These are phyloP conservation scores for Brachyptera putata DNA, from an alignment of 2,888 invertebrate species.

Conservation along the genomic window DNA sequence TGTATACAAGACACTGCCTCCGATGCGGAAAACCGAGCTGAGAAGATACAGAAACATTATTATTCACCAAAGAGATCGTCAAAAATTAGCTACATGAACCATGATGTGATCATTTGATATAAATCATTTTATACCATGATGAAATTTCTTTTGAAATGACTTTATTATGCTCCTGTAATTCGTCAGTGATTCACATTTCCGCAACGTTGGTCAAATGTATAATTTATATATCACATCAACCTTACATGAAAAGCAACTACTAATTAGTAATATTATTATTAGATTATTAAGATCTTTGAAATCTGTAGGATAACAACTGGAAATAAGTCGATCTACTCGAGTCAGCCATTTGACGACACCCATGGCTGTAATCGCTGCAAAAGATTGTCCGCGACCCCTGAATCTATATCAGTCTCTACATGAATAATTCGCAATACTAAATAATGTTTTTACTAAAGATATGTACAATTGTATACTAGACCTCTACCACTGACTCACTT, in stretches of 20 bases:
- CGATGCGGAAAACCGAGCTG: too few relatives aligned
- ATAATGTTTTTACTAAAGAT: conserved; percentile 2
- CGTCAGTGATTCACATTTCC: too few relatives aligned
- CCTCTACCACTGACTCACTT: background rate
- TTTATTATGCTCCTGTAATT: too few relatives aligned
- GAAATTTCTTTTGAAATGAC: too few relatives aligned
- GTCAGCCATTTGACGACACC: background rate
- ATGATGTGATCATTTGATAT: too few relatives aligned
- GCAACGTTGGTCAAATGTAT: conserved; percentile 31
- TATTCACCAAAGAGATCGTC: too few relatives aligned
- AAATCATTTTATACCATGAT: too few relatives aligned
- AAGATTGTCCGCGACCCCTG: conserved; percentile 30
- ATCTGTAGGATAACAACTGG: conserved; percentile 7
- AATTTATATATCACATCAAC: conserved; percentile 50
- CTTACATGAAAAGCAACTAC: conserved; percentile 49
- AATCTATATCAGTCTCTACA: conserved; percentile 31
- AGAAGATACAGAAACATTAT: too few relatives aligned
- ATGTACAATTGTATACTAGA: background rate
- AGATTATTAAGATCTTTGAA: conserved; percentile 26
- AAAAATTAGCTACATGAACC: too few relatives aligned
- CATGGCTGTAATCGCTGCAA: background rate
- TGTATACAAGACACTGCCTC: too few relatives aligned
- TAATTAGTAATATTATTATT: conserved; percentile 38
- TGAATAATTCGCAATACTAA: conserved; percentile 13
- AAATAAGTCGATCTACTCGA: background rate